These are phyloP conservation scores for Myoxocephalus aenaeus DNA, from an alignment of 2,797 vertebrate genomes.

Conservation along the genomic window DNA sequence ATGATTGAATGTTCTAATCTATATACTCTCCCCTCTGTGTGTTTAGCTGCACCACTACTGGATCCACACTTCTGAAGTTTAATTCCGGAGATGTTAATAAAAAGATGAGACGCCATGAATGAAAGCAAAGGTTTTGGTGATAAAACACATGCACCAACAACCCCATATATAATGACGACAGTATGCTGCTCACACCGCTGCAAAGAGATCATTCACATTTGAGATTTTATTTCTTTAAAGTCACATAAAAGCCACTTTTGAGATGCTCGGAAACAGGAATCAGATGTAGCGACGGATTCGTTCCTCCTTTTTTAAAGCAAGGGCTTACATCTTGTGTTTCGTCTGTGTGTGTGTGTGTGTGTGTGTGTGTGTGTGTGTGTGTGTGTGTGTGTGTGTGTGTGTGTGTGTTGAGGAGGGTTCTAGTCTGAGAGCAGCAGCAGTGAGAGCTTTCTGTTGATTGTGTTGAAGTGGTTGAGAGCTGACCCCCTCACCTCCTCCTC, in stretches of 20 bases:
- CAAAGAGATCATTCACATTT: neutral
- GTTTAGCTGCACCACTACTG: neutral
- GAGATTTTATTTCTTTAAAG: neutral
- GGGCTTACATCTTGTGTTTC: no score
- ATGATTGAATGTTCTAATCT: neutral
- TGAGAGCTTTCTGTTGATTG: conserved; percentile 52
- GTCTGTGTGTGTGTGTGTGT: no score
- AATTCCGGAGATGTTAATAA: neutral
- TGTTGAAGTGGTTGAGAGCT: conserved; percentile 47
- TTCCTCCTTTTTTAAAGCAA: neutral
- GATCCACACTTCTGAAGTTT: no score
- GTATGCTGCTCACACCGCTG: neutral
- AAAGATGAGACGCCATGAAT: neutral
- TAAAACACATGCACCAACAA: neutral
- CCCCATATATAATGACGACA: neutral
- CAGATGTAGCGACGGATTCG: neutral
- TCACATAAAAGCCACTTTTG: neutral
- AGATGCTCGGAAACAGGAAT: neutral
- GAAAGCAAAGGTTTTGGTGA: neutral
- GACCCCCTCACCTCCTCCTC: conserved; percentile 19
- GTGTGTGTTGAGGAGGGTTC: neutral
- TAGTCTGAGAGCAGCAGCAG: conserved; percentile 17
- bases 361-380: no score
- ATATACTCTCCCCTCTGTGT: neutral
- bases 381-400: neutral